Conservation (phyloP, 2,113 vertebrate genomes). For the Clarias gariepinus region DNA sequence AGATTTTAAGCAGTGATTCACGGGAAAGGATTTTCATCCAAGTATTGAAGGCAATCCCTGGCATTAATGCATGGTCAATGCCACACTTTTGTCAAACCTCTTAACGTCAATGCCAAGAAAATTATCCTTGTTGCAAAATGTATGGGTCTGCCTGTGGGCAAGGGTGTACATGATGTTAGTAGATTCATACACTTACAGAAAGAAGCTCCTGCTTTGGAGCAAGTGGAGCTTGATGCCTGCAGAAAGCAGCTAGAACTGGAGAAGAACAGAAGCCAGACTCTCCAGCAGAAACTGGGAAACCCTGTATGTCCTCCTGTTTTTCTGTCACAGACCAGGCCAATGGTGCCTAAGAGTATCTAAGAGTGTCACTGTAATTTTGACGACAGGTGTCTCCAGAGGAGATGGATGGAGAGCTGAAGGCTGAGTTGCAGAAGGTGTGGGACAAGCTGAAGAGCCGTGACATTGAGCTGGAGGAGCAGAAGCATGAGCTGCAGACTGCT, state of each 20-base stretch:
- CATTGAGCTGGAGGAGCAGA: conserved; percentile 52
- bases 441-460: conserved; percentile 54
- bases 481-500: conserved; percentile 44
- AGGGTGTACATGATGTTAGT: neutral
- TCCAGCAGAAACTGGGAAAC: conserved; percentile 53
- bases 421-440: conserved; percentile 60
- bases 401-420: conserved; percentile 58
- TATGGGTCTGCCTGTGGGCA: neutral
- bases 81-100: no score
- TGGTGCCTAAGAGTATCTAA: neutral
- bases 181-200: conserved; percentile 38
- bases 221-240: conserved; percentile 61
- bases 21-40: no score
- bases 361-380: neutral
- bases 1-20: no score
- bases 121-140: no score
- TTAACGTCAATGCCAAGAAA: no score
- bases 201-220: conserved; percentile 52
- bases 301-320: conserved; percentile 24
- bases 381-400: conserved; percentile 57
- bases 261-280: conserved; percentile 51
- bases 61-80: no score
- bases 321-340: neutral
- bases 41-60: no score
- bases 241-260: conserved; percentile 67